Base-by-base conservation (phyloP, 1,140 invertebrate species). In the Nasonia vitripennis region DNA sequence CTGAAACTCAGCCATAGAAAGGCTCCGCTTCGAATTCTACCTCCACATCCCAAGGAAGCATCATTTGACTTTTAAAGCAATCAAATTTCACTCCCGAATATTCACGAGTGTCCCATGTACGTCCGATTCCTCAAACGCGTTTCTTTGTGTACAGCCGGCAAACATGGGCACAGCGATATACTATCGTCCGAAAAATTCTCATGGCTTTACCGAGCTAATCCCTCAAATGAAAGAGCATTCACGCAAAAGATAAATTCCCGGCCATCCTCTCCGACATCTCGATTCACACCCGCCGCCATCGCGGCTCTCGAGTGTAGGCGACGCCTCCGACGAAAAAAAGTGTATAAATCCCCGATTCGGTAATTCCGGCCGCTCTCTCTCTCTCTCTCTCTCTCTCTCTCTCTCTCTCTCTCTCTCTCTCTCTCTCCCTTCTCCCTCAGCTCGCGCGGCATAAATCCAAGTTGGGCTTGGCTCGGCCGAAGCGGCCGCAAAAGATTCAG, bases 321-420 rank as follows among this genome's bases (percentile, higher is more conserved):
- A 55, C 51, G 51, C 51, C 51, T 55, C 51, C 83, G 68, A 14
- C 37, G 45, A 86, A 55, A 85, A 87, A 85, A 83, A 88, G 88
- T 89, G 88, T 89, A 92, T 93, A 92, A 93, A 92, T 92, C 88
- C 90, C 90, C 91, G 88, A 92, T 92, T 92, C 90, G 88, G 91
- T 92, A 92, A 92, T 92, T 93, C 90, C 90, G 86, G 88, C 89
- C 90, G 90, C 89, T 62, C 55, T 62, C 55, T n/a, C 55, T n/a
- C 55, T 27, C 27, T 27, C 27, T 27, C 27, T 27, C 27, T 27
- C 27, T 27, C 27, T 27, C 27, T 27, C 27, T 27, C 27, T 27
- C 27, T 27, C 27, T 20, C 55, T 51, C 48, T 51, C 48, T 51
- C 48, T 9, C 41, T 45, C 48, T 51, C 48, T 17, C 48, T 4